phyloP scores from a whole-genome alignment of 2,113 vertebrate species.

The Ophthalmolycus amberensis region DNA sequence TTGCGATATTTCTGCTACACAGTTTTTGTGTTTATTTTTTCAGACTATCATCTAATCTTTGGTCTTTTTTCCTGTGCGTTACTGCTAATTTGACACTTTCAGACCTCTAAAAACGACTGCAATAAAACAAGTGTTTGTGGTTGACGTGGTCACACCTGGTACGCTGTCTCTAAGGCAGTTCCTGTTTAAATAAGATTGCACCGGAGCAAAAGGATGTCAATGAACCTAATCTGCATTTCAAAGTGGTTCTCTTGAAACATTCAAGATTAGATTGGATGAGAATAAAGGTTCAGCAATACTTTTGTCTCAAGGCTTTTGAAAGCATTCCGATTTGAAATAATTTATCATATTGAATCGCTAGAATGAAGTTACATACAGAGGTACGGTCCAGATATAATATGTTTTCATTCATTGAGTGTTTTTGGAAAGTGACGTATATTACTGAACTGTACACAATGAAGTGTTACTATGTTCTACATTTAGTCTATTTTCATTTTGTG shows the following conservation, averaged over 20 bases:
- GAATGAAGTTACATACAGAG: not conserved
- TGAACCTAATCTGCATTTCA: not conserved
- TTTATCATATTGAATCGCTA: not conserved
- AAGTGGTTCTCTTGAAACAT: conserved; percentile 12
- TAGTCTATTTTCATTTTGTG: not conserved
- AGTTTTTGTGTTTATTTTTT: not conserved
- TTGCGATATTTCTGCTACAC: not conserved
- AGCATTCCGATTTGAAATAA: not conserved
- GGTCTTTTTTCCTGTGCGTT: not conserved
- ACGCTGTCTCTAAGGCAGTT: not conserved
- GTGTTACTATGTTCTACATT: not conserved
- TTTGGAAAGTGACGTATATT: not conserved
- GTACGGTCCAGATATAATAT: not conserved
- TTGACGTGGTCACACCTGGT: not conserved
- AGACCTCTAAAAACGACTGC: too few species aligned
- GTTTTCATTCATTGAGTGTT: not conserved
- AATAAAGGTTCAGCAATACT: not conserved
- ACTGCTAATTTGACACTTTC: not conserved
- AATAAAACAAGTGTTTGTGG: not conserved
- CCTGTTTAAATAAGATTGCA: not conserved
- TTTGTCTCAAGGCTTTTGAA: not conserved
- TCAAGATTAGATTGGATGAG: not conserved
- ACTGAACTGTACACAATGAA: not conserved
- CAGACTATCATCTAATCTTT: not conserved
- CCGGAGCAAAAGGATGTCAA: not conserved